These are phyloP conservation scores for Myiozetetes cayanensis DNA, from an alignment of 2,113 vertebrate species.

Conservation along the genomic window DNA sequence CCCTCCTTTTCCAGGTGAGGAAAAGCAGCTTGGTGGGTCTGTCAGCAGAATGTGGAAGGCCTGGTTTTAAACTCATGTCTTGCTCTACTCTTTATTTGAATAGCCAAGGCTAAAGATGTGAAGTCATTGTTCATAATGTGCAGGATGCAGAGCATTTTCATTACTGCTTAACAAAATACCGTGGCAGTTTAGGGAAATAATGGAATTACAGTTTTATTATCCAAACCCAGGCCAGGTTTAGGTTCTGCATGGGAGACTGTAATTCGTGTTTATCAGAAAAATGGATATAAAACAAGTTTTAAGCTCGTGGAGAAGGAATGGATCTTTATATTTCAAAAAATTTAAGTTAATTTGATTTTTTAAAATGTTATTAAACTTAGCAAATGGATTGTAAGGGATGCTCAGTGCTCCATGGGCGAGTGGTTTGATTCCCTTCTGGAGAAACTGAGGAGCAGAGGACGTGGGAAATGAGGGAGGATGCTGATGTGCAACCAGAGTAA, in stretches of 20 bases:
- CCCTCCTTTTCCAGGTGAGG: background rate
- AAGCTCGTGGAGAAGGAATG: background rate
- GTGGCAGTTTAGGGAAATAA: background rate
- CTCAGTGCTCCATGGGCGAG: background rate
- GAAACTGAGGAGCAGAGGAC: background rate
- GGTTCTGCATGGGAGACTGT: background rate
- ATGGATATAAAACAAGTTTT: background rate
- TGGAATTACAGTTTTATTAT: background rate
- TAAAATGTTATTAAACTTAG: background rate
- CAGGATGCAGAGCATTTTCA: background rate
- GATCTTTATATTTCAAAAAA: background rate
- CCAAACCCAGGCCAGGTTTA: background rate
- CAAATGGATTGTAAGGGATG: background rate
- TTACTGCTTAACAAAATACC: background rate
- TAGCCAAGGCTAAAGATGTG: background rate
- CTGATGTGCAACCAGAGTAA: background rate
- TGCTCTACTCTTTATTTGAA: background rate
- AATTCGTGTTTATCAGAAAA: background rate
- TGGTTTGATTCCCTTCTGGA: background rate
- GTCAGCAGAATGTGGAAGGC: background rate
- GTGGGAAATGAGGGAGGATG: background rate
- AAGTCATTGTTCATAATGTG: background rate
- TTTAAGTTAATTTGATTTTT: background rate
- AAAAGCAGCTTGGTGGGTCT: background rate
- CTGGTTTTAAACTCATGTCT: background rate